phyloP scores from a whole-genome alignment of 2,888 invertebrate species.

The Eristalinus sepulchralis region DNA sequence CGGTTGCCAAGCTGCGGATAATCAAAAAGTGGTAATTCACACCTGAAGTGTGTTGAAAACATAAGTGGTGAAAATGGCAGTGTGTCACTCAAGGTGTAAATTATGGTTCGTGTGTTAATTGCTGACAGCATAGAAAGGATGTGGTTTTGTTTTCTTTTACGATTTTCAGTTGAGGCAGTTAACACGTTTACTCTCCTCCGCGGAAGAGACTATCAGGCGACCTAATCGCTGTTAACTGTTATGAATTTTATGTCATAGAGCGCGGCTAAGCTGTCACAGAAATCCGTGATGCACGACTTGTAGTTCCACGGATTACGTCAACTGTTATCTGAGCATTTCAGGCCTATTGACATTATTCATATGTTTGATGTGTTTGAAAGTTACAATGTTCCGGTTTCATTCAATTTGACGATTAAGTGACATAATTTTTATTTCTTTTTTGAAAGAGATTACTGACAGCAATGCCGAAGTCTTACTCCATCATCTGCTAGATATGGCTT shows the following conservation, averaged over 20 bases:
- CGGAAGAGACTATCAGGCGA: neutral
- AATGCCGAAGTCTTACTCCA: too few relatives aligned
- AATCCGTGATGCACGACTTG: neutral
- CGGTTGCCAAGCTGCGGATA: neutral
- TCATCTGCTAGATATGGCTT: too few relatives aligned
- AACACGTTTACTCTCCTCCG: neutral
- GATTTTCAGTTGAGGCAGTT: neutral
- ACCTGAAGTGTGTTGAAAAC: neutral
- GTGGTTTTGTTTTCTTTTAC: neutral
- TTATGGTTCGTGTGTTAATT: slow-evolving; percentile 11
- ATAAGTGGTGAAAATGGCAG: slow-evolving; percentile 19
- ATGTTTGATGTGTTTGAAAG: neutral
- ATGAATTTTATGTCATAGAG: neutral
- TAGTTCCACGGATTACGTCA: neutral
- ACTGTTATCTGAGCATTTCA: neutral
- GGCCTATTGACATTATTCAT: neutral
- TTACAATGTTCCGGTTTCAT: neutral
- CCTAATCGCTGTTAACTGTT: neutral
- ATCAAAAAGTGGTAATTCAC: neutral
- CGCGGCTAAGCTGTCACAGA: neutral
- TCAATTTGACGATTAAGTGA: neutral
- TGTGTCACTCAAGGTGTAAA: neutral
- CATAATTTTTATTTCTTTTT: neutral
- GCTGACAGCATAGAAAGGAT: neutral
- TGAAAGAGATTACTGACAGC: too few relatives aligned